Base-by-base conservation (phyloP, 2,113 vertebrate genomes). In the Anthoscopus minutus region DNA sequence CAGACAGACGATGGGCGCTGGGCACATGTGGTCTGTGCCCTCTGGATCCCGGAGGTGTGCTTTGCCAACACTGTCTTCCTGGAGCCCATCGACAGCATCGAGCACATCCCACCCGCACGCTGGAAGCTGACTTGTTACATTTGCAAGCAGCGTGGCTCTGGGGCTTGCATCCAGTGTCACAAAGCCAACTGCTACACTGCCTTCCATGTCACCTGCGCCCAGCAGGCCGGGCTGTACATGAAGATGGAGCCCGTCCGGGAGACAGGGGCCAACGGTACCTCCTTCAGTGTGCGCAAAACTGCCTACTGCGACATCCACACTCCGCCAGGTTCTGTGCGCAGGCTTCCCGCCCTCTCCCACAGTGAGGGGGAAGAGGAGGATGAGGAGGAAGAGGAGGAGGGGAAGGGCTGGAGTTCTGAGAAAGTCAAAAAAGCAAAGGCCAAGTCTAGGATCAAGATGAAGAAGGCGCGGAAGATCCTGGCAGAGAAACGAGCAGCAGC, bases 51-150 rank as follows among this genome's bases (percentile, higher is more conserved):
- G 0, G 99, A 99, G 98, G 99, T 99, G 86, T 99, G 99, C 97
- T 99, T 99, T 45, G 99, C 99, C 25, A 99, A 99, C 97, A 99
- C 99, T 0, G 99, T 99, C 96, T 99, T 99, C 97, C 98, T 99
- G 95, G 99, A 99, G 97, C 99, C 99, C 27, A 99, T 99, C 1
- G 99, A 99, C 97, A 99, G 99, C 97, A 99, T 99, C 1, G 99
- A 99, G 94, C 99, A 99, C 97, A 99, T 99, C 96, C 99, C 99
- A 0, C 98, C 99, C 0, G 99, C 99, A 0, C 99, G 99, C 92
- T 99, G 99, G 99, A 99, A 99, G 97, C 98, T 99, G 51, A 99
- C 99, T 74, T 99, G 99, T 98, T 99, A 99, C 96, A 99, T 99
- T 87, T 99, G 99, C 97, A 99, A 99, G 95, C 99, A 99, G 97